phyloP scores from a whole-genome alignment of 2,113 vertebrate species.

The Tenebrosternarchus preto region DNA sequence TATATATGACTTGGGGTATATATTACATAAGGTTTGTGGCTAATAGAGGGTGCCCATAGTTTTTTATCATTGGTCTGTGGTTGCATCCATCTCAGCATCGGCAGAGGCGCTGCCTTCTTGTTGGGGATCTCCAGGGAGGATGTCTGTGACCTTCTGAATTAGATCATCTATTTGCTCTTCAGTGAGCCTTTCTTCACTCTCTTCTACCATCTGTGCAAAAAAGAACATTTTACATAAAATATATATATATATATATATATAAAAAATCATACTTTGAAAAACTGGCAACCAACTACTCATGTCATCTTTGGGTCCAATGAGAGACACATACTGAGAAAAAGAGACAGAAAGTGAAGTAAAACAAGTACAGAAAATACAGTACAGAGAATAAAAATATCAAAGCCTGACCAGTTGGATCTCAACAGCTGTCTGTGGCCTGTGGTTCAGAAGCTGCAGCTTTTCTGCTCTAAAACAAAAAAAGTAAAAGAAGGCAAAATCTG shows the following conservation, averaged over 20 bases:
- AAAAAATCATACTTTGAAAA: too few species aligned
- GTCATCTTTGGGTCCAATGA: not conserved
- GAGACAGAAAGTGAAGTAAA: not conserved
- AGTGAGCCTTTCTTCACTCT: conserved; percentile 80
- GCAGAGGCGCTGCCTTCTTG: conserved; percentile 60
- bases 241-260: not conserved
- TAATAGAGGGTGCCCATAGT: not conserved
- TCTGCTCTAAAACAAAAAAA: conserved; percentile 80
- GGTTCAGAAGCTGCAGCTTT: conserved; percentile 92
- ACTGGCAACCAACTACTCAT: too few species aligned
- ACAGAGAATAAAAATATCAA: not conserved
- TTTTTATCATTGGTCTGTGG: conserved; percentile 38
- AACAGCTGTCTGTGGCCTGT: conserved; percentile 92
- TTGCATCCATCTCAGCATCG: conserved; percentile 64
- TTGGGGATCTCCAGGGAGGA: conserved; percentile 75
- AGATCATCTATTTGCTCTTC: conserved; percentile 82
- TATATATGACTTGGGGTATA: not conserved
- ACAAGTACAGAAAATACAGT: not conserved
- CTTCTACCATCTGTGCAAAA: conserved; percentile 75
- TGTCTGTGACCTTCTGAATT: conserved; percentile 69
- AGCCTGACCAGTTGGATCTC: conserved; percentile 93
- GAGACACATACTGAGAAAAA: not conserved
- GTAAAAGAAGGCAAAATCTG: not conserved
- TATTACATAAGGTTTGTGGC: not conserved
- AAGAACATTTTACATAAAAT: conserved; percentile 14